phyloP scores from a whole-genome alignment of 2,113 vertebrate genomes.

The Paratilapia polleni region DNA sequence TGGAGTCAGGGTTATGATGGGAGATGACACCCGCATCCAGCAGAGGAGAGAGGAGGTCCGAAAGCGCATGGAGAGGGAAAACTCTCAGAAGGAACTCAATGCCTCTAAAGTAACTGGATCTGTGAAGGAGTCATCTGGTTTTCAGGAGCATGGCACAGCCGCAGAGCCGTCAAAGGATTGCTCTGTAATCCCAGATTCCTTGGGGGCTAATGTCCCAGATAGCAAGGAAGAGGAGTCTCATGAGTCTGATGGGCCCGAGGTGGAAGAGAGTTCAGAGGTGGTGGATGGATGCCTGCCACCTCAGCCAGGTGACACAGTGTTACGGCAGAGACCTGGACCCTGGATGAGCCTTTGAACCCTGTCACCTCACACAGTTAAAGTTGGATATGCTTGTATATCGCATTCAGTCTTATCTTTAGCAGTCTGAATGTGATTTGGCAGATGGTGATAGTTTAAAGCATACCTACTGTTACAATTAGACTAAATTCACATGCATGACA shows the following conservation, averaged over 20 bases:
- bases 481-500: constrained; percentile 1
- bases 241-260: constrained; percentile 27
- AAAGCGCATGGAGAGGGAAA: constrained; percentile 77
- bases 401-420: not conserved
- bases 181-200: constrained; percentile 13
- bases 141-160: not conserved
- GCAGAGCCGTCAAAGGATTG: not conserved
- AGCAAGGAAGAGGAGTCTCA: constrained; percentile 31
- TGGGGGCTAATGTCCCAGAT: not conserved
- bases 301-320: constrained; percentile 22
- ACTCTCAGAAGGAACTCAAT: constrained; percentile 54
- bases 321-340: constrained; percentile 70
- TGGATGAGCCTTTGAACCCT: constrained; percentile 65
- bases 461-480: not conserved
- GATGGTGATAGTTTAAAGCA: not conserved
- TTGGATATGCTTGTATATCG: not conserved
- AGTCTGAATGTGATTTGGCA: constrained; percentile 1
- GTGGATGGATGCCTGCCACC: constrained; percentile 1
- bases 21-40: constrained; percentile 80
- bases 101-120: constrained; percentile 56
- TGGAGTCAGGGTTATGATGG: constrained; percentile 79
- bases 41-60: constrained; percentile 76
- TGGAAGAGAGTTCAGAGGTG: not conserved
- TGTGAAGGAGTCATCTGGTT: constrained; percentile 21
- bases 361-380: not conserved